These are phyloP conservation scores for Scartelaos histophorus DNA, from an alignment of 2,113 vertebrate genomes.

Conservation along the genomic window DNA sequence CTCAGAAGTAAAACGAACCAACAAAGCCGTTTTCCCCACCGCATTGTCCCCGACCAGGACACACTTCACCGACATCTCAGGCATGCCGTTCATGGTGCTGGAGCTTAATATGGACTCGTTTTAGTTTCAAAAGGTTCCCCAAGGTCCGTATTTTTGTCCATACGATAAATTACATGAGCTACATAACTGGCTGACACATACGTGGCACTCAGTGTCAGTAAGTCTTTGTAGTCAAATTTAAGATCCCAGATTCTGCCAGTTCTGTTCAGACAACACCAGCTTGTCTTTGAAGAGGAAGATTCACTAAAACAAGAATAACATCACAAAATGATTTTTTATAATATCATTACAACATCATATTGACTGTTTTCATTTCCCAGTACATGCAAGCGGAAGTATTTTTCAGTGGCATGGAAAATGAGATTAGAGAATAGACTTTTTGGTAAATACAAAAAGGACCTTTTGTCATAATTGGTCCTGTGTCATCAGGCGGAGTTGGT, in stretches of 20 bases:
- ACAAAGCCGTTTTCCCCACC: slow-evolving; percentile 91
- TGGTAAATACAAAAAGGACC: background rate
- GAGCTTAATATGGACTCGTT: background rate
- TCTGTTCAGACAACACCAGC: background rate
- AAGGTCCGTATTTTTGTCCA: background rate
- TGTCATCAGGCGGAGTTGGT: background rate
- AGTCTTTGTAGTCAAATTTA: background rate
- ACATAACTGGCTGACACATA: background rate
- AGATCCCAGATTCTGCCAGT: slow-evolving; percentile 9
- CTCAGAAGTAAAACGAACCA: slow-evolving; percentile 95
- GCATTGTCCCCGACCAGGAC: slow-evolving; percentile 93
- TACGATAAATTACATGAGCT: background rate
- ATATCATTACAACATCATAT: background rate
- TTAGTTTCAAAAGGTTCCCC: background rate
- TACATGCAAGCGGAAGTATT: background rate
- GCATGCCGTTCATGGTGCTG: slow-evolving; percentile 61
- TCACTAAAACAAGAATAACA: slow-evolving; percentile 19
- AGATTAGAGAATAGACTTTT: background rate
- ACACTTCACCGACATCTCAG: slow-evolving; percentile 87
- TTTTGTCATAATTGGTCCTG: background rate
- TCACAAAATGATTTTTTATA: background rate
- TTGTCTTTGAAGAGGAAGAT: slow-evolving; percentile 2
- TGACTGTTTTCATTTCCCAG: background rate
- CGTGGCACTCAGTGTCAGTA: background rate
- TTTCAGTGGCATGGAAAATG: background rate